phyloP scores from a whole-genome alignment of 1,140 invertebrate species.

The Sycophaga agraensis region DNA sequence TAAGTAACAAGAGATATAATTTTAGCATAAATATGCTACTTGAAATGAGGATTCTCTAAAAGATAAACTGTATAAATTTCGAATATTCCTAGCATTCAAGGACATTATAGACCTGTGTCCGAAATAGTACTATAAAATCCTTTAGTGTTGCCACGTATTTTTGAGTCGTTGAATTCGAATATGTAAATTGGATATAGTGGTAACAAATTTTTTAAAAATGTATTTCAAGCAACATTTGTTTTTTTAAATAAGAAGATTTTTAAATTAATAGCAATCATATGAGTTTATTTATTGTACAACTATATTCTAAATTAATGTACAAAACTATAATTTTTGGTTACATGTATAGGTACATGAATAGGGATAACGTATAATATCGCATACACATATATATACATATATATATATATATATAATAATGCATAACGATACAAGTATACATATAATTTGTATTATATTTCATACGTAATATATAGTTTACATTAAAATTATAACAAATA shows the following conservation, averaged over 20 bases:
- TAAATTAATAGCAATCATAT: constrained; percentile 34
- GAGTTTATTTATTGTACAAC: constrained; percentile 52
- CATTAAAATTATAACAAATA: constrained; percentile 47
- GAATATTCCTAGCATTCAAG: no score
- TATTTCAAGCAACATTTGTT: no score
- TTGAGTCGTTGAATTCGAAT: no score
- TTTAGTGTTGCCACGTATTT: no score
- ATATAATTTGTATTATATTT: constrained; percentile 33
- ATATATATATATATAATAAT: constrained; percentile 32
- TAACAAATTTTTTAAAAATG: no score
- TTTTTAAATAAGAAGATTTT: constrained; percentile 30
- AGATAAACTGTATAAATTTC: no score
- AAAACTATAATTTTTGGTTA: constrained; percentile 58
- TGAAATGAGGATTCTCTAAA: no score
- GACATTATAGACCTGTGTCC: no score
- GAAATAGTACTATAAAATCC: no score
- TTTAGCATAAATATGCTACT: no score
- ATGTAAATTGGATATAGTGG: no score
- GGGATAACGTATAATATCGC: constrained; percentile 37
- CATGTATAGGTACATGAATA: constrained; percentile 37
- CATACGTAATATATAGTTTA: constrained; percentile 37
- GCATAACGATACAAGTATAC: constrained; percentile 40
- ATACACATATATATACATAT: constrained; percentile 31
- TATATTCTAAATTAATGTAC: constrained; percentile 53
- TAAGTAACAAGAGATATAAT: no score